Percentiles rank a stretch among this genome's conserved stretches.
Evolutionary conservation across 2,888 invertebrate species (phyloP).

Genomic region (Scaptomyza parva): DNA sequence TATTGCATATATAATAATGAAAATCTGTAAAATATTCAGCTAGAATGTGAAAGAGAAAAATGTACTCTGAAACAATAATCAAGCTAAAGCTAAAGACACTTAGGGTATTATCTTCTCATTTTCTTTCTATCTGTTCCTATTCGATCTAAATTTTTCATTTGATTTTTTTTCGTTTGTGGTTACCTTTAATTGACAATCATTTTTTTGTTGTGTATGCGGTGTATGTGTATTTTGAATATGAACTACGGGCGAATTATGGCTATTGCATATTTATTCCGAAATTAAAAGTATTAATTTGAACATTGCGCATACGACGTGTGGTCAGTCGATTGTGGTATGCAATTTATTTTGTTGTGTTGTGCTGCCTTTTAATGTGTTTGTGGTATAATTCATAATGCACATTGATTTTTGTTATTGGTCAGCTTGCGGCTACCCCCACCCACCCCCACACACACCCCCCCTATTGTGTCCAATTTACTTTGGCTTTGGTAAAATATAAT

Average conservation of each 20-base stretch:
- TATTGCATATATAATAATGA: too few relatives aligned
- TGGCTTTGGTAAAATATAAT: conserved; percentile 14
- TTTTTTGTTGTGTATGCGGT: conserved; percentile 4
- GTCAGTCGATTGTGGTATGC: conserved; percentile 8
- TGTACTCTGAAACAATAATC: too few relatives aligned
- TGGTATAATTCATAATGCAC: conserved; percentile 33
- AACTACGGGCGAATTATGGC: conserved; percentile 29
- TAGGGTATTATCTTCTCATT: too few relatives aligned
- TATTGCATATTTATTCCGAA: conserved; percentile 18
- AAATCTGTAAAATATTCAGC: too few relatives aligned
- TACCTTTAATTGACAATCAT: neutral
- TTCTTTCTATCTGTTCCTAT: neutral
- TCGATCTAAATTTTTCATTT: neutral
- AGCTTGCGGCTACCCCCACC: conserved; percentile 2
- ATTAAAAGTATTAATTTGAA: conserved; percentile 21
- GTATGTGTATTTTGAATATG: neutral
- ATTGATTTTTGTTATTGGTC: conserved; percentile 47
- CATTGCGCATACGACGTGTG: conserved; percentile 44
- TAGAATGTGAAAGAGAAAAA: too few relatives aligned
- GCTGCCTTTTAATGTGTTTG: neutral
- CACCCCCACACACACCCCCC: neutral
- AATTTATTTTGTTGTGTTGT: too few relatives aligned
- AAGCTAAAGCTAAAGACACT: too few relatives aligned
- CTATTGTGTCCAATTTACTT: neutral
- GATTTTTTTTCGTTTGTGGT: too few relatives aligned